These are phyloP conservation scores for Calvadosia cruxmelitensis DNA, from an alignment of 30 jellyfish, hydroid and myxozoan species.

Conservation along the genomic window DNA sequence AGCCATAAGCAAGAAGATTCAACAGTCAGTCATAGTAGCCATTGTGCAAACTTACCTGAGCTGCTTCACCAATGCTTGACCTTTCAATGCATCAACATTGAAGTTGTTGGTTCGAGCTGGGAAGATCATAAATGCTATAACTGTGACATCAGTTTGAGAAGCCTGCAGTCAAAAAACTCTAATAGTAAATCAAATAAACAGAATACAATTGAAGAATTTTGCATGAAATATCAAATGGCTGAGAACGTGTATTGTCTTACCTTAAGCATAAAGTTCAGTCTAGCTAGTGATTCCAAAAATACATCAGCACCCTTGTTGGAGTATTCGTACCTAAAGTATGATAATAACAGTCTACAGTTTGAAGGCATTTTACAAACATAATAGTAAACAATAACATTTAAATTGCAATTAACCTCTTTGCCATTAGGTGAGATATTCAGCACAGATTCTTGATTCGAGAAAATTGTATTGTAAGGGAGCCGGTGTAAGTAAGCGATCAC, in stretches of 20 bases:
- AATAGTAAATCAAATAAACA: background rate
- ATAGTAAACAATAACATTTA: too few relatives aligned
- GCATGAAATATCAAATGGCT: background rate
- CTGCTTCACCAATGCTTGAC: conserved; percentile 88
- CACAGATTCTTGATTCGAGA: too few relatives aligned
- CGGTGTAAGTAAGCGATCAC: too few relatives aligned
- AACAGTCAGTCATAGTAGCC: too few relatives aligned
- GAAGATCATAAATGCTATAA: conserved; percentile 77
- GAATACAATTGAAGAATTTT: too few relatives aligned
- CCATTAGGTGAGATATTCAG: too few relatives aligned
- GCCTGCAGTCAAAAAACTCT: conserved; percentile 23
- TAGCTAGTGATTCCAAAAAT: conserved; percentile 55
- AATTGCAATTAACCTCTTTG: too few relatives aligned
- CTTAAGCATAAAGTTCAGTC: conserved; percentile 65
- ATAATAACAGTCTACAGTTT: too few relatives aligned
- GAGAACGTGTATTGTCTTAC: conserved; percentile 15
- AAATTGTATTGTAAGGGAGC: too few relatives aligned
- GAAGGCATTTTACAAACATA: too few relatives aligned
- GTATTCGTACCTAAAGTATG: conserved; percentile 69
- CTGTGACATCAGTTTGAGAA: conserved; percentile 70
- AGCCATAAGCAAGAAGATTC: too few relatives aligned
- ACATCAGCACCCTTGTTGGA: conserved; percentile 87
- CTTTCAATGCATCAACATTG: conserved; percentile 89
- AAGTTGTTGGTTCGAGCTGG: conserved; percentile 77
- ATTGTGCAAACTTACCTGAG: too few relatives aligned